Conservation (phyloP, 2,797 vertebrate genomes). For the Anguilla megastoma region DNA sequence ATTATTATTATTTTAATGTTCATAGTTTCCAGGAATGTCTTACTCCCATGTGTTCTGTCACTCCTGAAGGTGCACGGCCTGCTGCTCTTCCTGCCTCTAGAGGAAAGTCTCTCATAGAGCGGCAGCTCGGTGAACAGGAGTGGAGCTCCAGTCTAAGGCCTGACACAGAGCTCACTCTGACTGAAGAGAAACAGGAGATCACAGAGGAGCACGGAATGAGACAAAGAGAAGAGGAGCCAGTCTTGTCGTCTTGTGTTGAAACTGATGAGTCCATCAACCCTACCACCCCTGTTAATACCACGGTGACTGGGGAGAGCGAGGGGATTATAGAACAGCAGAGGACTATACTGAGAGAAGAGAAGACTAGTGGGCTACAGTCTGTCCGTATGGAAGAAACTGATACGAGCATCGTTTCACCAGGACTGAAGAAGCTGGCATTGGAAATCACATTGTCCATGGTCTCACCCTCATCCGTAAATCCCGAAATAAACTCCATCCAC, state of each 20-base stretch:
- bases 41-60: background rate
- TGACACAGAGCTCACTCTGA: conserved; percentile 12
- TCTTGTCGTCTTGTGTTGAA: background rate
- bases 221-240: conserved; percentile 26
- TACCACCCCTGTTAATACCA: background rate
- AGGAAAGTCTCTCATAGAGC: conserved; percentile 2
- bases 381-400: conserved; percentile 23
- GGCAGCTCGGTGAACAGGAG: conserved; percentile 24
- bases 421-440: conserved; percentile 40
- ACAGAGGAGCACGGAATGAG: conserved; percentile 8
- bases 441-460: conserved; percentile 29
- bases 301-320: conserved; percentile 37
- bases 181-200: conserved; percentile 34
- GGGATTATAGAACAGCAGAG: background rate
- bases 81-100: conserved; percentile 18
- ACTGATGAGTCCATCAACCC: background rate
- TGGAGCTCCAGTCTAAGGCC: conserved; percentile 23
- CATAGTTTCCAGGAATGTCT: background rate
- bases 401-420: conserved; percentile 7
- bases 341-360: conserved; percentile 21
- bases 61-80: conserved; percentile 17
- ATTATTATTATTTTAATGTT: background rate
- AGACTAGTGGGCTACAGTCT: conserved; percentile 14
- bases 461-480: conserved; percentile 20
- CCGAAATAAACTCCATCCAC: conserved; percentile 19